Evolutionary conservation across 2,888 invertebrate genomes (phyloP).

Genomic region (Nipponacmea schrenckii): DNA sequence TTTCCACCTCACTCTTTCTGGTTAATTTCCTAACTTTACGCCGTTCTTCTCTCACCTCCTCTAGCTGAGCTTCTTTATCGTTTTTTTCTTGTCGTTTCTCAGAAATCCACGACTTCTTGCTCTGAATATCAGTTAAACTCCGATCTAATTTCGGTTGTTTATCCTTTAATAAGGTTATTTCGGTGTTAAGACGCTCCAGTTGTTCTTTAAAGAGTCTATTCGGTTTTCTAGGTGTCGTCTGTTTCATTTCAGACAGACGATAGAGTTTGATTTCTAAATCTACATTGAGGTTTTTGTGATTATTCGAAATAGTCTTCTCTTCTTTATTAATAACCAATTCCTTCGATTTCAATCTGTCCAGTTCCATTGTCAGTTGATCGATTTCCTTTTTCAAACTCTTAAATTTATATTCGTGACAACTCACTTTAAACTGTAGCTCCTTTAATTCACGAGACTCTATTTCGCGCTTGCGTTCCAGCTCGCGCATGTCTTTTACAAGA

Average conservation of each 20-base stretch:
- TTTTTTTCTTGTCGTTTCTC: conserved; percentile 37
- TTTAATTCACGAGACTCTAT: conserved; percentile 30
- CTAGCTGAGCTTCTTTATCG: conserved; percentile 36
- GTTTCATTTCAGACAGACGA: conserved; percentile 32
- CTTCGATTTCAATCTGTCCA: conserved; percentile 43
- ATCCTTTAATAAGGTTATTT: conserved; percentile 41
- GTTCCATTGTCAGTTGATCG: conserved; percentile 39
- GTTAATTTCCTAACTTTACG: conserved; percentile 36
- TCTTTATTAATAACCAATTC: conserved; percentile 43
- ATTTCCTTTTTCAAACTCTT: conserved; percentile 43
- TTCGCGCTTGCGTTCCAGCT: conserved; percentile 46
- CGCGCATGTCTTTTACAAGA: conserved; percentile 48
- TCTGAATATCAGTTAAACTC: conserved; percentile 48
- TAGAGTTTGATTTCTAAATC: conserved; percentile 53
- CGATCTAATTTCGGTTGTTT: conserved; percentile 44
- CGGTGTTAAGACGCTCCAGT: conserved; percentile 26
- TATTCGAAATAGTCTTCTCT: conserved; percentile 37
- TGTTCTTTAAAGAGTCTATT: conserved; percentile 24
- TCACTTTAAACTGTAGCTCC: conserved; percentile 44
- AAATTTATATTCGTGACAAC: conserved; percentile 47
- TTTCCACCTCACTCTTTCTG: conserved; percentile 45
- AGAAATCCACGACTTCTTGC: conserved; percentile 44
- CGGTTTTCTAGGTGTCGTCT: conserved; percentile 27
- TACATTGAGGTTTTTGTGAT: conserved; percentile 47
- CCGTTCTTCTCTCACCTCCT: conserved; percentile 35